Percentiles rank a stretch among this genome's conserved stretches.
phyloP scores from a whole-genome alignment of 2,113 vertebrate species.

The Dipodomys merriami region DNA sequence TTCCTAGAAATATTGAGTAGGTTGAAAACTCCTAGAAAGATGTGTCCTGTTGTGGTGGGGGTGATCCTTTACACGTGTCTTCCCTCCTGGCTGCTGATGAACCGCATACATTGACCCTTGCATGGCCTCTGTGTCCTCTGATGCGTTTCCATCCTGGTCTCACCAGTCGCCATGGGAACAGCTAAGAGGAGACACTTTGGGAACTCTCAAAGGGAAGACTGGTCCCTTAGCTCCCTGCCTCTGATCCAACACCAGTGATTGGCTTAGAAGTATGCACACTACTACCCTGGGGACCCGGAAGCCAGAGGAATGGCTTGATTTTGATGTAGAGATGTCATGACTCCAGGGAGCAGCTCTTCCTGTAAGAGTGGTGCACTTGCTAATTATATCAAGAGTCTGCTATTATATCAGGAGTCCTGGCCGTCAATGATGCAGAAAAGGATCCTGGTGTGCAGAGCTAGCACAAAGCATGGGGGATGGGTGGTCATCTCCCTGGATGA shows the following conservation, averaged over 20 bases:
- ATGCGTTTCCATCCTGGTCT: not conserved
- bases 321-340: not conserved
- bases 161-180: not conserved
- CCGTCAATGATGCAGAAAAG: accelerated
- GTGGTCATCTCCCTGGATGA: not conserved
- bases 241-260: not conserved
- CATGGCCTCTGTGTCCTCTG: not conserved
- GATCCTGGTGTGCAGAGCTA: too few relatives aligned
- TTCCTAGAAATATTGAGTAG: not conserved
- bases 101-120: slow-evolving; percentile 25
- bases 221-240: not conserved
- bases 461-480: not conserved
- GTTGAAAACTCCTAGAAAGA: not conserved
- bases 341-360: not conserved
- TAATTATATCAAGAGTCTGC: too few relatives aligned
- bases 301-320: not conserved
- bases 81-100: not conserved
- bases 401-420: too few relatives aligned
- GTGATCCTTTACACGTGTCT: not conserved
- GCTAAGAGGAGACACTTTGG: not conserved
- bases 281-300: not conserved
- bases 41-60: not conserved
- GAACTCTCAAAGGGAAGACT: not conserved
- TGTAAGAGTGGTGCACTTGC: not conserved
- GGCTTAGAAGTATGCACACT: not conserved